Evolutionary conservation across 2,113 vertebrate genomes (phyloP), one percentile per base, ranked within the genome.

Genomic region (Dinomys branickii): DNA sequence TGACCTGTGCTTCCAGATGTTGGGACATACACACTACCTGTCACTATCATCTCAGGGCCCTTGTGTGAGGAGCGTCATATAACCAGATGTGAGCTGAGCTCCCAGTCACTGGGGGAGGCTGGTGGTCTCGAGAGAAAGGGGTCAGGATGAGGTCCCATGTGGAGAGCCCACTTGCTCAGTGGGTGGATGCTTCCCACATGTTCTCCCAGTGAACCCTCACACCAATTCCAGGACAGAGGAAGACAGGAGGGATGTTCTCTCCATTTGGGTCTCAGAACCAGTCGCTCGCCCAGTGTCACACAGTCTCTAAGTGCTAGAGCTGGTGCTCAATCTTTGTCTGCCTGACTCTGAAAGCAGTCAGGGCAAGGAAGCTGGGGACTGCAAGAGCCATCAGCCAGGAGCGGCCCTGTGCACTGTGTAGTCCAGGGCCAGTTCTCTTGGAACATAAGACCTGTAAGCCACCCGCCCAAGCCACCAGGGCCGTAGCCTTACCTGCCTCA

Each of bases 361-460:
- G 94, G 65, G 58, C 22, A 14, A 38, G 28, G 59, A 44, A 63
- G n/a, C 50, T 52, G 63, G 22, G 33, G 2, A 28, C 77, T 61
- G 54, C 33, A 38, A 71, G 65, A 56, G 1, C 30, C 52, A 17
- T 2, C 82, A 92, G 65, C n/a, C 7, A 54, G 65, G 3, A 63
- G 59, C 44, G 41, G 5, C 41, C 54, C 50, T 9, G 11, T 24
- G 69, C 10, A 1, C 19, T 6, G 1, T 2, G 5, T 0, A 26
- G 38, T 22, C 47, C 54, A 84, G 47, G 63, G 17, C 56, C 9
- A 24, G 16, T 52, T 75, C 33, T 56, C 38, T n/a, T 1, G 20
- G 78, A 44, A 22, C 35, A 30, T 2, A 20, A 54, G 38, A 77
- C 38, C 52, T 73, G 35, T 5, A 28, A 82, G 63, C 41, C 0